These are phyloP conservation scores for Lepidurus arcticus DNA, from an alignment of 1,140 invertebrate species.

Conservation along the genomic window DNA sequence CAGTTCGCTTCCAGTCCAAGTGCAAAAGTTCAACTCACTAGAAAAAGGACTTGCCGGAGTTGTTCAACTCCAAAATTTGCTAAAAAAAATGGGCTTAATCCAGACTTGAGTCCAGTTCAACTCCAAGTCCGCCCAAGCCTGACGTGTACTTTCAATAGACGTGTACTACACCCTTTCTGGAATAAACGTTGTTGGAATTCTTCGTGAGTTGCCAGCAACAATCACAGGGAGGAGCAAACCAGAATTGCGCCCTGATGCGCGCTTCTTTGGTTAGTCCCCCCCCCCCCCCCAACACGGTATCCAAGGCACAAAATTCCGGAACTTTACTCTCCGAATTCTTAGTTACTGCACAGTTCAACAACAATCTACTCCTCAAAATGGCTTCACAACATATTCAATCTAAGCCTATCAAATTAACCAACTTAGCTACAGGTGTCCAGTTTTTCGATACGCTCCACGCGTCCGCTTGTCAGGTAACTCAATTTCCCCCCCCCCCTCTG, in stretches of 20 bases:
- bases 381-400: not conserved
- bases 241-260: conserved; percentile 16
- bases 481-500: not conserved
- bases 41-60: too few species aligned
- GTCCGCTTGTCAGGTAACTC: conserved; percentile 20
- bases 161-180: too few species aligned
- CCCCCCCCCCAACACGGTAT: not conserved
- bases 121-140: too few species aligned
- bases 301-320: not conserved
- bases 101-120: too few species aligned
- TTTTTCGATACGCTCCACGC: conserved; percentile 1
- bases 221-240: not conserved
- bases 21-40: too few species aligned
- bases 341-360: not conserved
- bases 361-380: not conserved
- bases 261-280: not conserved
- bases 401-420: not conserved
- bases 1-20: too few species aligned
- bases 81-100: too few species aligned
- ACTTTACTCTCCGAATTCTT: not conserved
- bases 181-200: not conserved
- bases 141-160: too few species aligned
- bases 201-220: not conserved
- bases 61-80: too few species aligned
- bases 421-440: conserved; percentile 1